phyloP scores from a whole-genome alignment of 1,140 invertebrate genomes.

The Drosophila novamexicana region DNA sequence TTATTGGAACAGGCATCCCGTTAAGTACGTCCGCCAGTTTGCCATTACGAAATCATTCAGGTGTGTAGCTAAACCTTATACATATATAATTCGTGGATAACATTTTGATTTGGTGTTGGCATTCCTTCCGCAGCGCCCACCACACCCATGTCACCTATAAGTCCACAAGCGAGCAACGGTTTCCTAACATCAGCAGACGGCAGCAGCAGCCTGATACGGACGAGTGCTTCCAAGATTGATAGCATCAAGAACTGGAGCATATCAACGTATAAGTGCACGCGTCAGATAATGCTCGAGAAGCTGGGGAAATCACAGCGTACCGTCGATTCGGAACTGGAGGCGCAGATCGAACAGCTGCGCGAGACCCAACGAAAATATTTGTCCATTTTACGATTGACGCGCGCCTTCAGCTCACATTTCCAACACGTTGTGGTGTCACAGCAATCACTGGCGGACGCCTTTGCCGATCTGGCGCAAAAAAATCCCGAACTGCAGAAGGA shows the following conservation, averaged over 20 bases:
- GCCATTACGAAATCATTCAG: conserved; percentile 85
- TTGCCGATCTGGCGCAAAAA: conserved; percentile 97
- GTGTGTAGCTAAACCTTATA: conserved; percentile 30
- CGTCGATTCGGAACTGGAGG: conserved; percentile 92
- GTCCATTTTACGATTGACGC: conserved; percentile 93
- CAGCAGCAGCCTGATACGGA: conserved; percentile 86
- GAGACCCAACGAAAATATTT: conserved; percentile 98
- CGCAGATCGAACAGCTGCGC: conserved; percentile 94
- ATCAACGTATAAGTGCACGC: conserved; percentile 98
- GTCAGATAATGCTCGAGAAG: conserved; percentile 97
- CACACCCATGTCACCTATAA: conserved; percentile 84
- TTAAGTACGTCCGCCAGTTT: conserved; percentile 75
- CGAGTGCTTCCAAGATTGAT: conserved; percentile 92
- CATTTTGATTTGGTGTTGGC: not conserved
- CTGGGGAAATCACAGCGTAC: conserved; percentile 96
- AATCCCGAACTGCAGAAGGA: conserved; percentile 97
- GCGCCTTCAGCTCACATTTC: conserved; percentile 94
- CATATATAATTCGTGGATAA: not conserved
- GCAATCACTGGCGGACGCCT: conserved; percentile 86
- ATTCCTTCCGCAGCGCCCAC: conserved; percentile 61
- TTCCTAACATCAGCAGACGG: conserved; percentile 61
- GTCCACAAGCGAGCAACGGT: conserved; percentile 84
- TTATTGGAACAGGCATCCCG: conserved; percentile 49
- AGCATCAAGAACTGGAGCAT: conserved; percentile 97
- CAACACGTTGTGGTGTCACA: conserved; percentile 95